phyloP scores from a whole-genome alignment of 1,140 invertebrate genomes.

The Drosophila malerkotliana region DNA sequence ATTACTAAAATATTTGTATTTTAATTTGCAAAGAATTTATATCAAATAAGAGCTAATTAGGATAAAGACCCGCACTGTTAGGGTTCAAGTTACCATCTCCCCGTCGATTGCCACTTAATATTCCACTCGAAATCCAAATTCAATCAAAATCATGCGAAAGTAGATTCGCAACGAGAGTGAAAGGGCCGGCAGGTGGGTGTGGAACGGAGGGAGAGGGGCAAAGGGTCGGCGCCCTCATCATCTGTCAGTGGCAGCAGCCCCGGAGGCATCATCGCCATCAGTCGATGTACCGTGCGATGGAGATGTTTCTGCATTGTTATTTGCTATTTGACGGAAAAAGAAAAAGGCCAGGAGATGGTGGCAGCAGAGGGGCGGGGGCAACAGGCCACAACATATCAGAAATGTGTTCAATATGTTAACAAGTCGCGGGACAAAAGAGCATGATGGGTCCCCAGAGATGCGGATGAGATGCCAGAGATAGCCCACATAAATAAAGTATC shows the following conservation, averaged over 20 bases:
- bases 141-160: constrained; percentile 38
- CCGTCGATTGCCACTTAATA: not conserved
- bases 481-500: constrained; percentile 55
- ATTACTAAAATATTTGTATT: not conserved
- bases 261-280: constrained; percentile 2
- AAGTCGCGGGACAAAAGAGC: constrained; percentile 47
- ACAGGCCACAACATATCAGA: constrained; percentile 40
- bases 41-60: not conserved
- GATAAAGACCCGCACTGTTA: not conserved
- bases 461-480: constrained; percentile 44
- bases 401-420: constrained; percentile 68
- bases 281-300: constrained; percentile 43
- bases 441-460: constrained; percentile 24
- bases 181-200: not conserved
- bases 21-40: not conserved
- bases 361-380: no score
- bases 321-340: constrained; percentile 13
- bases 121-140: constrained; percentile 39
- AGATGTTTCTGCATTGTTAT: constrained; percentile 31
- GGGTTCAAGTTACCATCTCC: not conserved
- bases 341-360: not conserved
- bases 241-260: constrained; percentile 50
- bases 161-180: not conserved
- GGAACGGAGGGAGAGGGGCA: not conserved
- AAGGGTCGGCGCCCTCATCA: constrained; percentile 63